Evolutionary conservation across 2,113 vertebrate species (phyloP).

Genomic region (Arvicanthis niloticus): DNA sequence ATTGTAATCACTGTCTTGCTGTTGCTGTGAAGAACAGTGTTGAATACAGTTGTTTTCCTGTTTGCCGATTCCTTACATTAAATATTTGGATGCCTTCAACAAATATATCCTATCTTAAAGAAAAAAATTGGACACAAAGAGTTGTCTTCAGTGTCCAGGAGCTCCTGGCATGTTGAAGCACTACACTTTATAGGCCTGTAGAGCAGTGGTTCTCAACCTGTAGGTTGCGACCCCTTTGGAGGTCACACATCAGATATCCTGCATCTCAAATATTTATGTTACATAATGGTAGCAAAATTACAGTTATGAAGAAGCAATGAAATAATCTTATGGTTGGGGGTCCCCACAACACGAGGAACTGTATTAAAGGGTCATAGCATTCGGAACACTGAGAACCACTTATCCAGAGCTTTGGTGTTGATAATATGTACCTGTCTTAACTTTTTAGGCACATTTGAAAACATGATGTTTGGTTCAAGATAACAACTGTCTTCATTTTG

Average conservation of each 20-base stretch:
- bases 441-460: constrained; percentile 27
- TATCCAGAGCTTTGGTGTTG: neutral
- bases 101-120: neutral
- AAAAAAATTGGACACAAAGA: neutral
- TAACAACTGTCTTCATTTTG: constrained; percentile 22
- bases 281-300: neutral
- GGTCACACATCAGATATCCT: neutral
- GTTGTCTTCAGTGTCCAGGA: neutral
- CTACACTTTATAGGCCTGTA: neutral
- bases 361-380: neutral
- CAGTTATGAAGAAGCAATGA: neutral
- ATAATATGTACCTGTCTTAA: neutral
- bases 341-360: neutral
- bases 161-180: neutral
- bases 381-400: neutral
- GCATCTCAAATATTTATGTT: neutral
- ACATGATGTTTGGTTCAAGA: neutral
- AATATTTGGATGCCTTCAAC: constrained; percentile 10
- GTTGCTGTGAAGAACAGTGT: constrained; percentile 31
- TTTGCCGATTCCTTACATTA: neutral
- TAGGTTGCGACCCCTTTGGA: neutral
- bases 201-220: neutral
- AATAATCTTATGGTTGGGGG: neutral
- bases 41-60: constrained; percentile 18
- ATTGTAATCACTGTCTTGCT: neutral